These are phyloP conservation scores for Drosophila kokeensis DNA, from an alignment of 2,888 invertebrate genomes.

Conservation along the genomic window DNA sequence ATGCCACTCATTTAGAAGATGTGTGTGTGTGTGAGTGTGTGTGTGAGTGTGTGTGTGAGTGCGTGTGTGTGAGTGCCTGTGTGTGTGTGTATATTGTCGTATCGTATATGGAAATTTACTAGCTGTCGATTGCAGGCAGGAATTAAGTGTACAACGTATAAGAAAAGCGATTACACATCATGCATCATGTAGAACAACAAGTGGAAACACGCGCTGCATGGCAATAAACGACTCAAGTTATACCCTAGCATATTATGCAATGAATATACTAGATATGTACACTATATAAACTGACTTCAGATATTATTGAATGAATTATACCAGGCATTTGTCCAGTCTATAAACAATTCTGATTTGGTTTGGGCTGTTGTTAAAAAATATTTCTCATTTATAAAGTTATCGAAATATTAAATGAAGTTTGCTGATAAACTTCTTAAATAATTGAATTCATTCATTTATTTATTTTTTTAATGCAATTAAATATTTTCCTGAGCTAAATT, in stretches of 20 bases:
- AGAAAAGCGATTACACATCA: slow-evolving; percentile 65
- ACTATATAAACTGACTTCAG: neutral
- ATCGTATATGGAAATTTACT: slow-evolving; percentile 74
- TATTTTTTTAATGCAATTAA: neutral
- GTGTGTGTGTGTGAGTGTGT: neutral
- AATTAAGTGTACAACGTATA: slow-evolving; percentile 43
- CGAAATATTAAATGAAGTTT: neutral
- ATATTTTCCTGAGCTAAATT: neutral
- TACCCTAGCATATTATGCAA: slow-evolving; percentile 14
- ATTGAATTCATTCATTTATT: neutral
- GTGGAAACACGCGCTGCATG: neutral
- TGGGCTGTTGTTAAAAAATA: neutral
- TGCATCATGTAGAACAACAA: slow-evolving; percentile 44
- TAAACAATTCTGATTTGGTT: neutral
- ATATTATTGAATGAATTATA: neutral
- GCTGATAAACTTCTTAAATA: neutral
- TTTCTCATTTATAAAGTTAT: neutral
- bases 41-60: slow-evolving; percentile 3
- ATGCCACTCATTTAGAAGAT: neutral
- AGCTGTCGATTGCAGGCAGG: slow-evolving; percentile 53
- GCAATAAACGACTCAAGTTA: slow-evolving; percentile 9
- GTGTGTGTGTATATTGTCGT: slow-evolving; percentile 16
- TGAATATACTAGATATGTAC: neutral
- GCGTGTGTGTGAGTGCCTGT: slow-evolving; percentile 1
- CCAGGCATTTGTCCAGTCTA: fast-evolving